Conservation (phyloP, 2,888 invertebrate species). For the Drosophila emarginata region DNA sequence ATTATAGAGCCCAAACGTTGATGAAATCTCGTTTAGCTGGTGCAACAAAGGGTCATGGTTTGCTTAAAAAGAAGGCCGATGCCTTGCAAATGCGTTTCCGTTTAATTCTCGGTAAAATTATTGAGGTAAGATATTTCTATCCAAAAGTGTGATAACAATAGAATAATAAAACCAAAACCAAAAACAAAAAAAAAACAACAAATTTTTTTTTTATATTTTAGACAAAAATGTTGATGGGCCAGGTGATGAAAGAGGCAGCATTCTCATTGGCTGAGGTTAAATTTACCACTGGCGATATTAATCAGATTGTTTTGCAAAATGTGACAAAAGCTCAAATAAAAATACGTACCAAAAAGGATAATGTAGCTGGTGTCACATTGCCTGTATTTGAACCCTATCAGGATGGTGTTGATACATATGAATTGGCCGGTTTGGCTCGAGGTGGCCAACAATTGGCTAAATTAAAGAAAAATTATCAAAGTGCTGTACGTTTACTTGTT, state of each 20-base stretch:
- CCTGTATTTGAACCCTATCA: constrained; percentile 89
- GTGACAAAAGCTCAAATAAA: constrained; percentile 99
- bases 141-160: neutral
- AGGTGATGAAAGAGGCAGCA: constrained; percentile 99
- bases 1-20: constrained; percentile 94
- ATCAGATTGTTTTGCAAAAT: constrained; percentile 98
- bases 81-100: constrained; percentile 99
- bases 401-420: constrained; percentile 98
- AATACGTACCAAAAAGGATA: constrained; percentile 97
- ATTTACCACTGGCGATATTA: constrained; percentile 98
- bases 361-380: constrained; percentile 98
- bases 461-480: constrained; percentile 98
- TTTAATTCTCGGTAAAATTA: constrained; percentile 97
- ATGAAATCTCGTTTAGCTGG: constrained; percentile 98
- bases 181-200: no score
- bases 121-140: constrained; percentile 87
- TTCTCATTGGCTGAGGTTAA: constrained; percentile 99
- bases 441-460: constrained; percentile 98
- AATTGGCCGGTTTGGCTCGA: constrained; percentile 96
- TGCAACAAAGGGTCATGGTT: constrained; percentile 98
- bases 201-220: constrained; percentile 38
- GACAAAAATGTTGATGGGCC: constrained; percentile 83
- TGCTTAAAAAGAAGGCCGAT: constrained; percentile 99
- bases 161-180: no score
- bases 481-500: constrained; percentile 96